Base-by-base conservation (phyloP, 2,113 vertebrate genomes). In the Myrmecobius fasciatus region DNA sequence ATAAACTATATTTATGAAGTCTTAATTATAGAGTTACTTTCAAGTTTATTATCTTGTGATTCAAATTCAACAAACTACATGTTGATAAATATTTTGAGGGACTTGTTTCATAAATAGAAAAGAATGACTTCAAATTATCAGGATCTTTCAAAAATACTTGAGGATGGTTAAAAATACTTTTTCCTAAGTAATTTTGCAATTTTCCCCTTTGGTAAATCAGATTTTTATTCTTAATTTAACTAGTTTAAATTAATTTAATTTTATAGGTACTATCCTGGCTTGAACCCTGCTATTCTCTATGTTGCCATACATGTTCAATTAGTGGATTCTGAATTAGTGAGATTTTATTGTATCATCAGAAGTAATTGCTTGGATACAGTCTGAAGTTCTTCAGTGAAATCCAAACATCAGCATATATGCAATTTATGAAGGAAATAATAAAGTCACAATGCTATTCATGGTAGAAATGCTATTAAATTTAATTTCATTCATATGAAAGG, bases 91-190 rank as follows among this genome's bases (percentile, higher is more conserved):
- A 20, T 89, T n/a, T 94, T 89, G 53, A 89, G n/a, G 91, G 43
- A 67, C 67, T 89, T 96, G 53, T 93, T 89, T 90, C 89, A 89
- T 51, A 6, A 4, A 26, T 12, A 90, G 52, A 91, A 49, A 52
- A 95, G 92, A 95, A 6, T 6, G 22, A 46, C 93, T 95, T 95
- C 92, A 94, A 48, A 25, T 91, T 53, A 95, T 56, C 90, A 52
- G 17, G 36, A 43, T 43, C n/a, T 83, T 83, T 83, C n/a, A 83
- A 60, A 24, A 83, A 83, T 83, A 7, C 60, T 83, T 83, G 36
- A 43, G 67, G n/a, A 83, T 83, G 67, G 43, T 83, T 43, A 43
- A 83, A 75, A 43, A 75, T 36, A 75, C 31, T 83, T 83, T 83
- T 43, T 43, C 67, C 20, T 83, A 83, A 83, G 67, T 83, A 83